These are phyloP conservation scores for Adelphocoris suturalis DNA, from an alignment of 2,888 invertebrate species.

Conservation along the genomic window DNA sequence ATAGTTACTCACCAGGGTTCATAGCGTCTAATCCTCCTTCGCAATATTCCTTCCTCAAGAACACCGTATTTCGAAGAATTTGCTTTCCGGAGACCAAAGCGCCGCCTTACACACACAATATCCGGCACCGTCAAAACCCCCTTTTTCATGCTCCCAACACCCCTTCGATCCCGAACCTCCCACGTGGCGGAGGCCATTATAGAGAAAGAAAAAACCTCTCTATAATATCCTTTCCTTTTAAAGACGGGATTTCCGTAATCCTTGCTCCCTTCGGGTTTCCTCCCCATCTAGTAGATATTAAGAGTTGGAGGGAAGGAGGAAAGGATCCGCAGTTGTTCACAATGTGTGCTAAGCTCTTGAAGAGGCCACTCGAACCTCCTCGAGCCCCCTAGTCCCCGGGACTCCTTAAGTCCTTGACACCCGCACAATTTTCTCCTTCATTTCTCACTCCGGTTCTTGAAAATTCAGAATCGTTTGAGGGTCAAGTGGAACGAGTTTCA, in stretches of 20 bases:
- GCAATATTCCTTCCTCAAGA: background rate
- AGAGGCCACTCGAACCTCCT: slow-evolving; percentile 1
- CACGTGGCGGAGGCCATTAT: background rate
- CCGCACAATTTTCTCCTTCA: slow-evolving; percentile 1
- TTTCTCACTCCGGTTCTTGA: background rate
- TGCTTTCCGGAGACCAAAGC: background rate
- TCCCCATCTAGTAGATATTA: slow-evolving; percentile 11
- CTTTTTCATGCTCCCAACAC: background rate
- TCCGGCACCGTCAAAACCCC: background rate
- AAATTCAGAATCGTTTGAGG: background rate
- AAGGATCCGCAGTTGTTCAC: background rate
- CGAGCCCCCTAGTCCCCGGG: background rate
- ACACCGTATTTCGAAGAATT: background rate
- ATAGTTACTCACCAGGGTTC: too few species aligned
- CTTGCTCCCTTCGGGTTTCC: background rate
- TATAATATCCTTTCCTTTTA: background rate
- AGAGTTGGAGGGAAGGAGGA: background rate
- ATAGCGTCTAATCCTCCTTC: too few species aligned
- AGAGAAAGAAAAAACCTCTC: background rate
- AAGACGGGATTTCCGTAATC: background rate
- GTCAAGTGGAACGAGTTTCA: background rate
- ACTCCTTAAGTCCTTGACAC: slow-evolving; percentile 21
- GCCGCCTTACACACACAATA: background rate
- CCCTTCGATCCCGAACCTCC: background rate
- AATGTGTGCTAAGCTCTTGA: slow-evolving; percentile 36